Evolutionary conservation across 2,797 vertebrate genomes (phyloP), one percentile per base, ranked within the genome.

Genomic region (Sebastes kiyomatsui): DNA sequence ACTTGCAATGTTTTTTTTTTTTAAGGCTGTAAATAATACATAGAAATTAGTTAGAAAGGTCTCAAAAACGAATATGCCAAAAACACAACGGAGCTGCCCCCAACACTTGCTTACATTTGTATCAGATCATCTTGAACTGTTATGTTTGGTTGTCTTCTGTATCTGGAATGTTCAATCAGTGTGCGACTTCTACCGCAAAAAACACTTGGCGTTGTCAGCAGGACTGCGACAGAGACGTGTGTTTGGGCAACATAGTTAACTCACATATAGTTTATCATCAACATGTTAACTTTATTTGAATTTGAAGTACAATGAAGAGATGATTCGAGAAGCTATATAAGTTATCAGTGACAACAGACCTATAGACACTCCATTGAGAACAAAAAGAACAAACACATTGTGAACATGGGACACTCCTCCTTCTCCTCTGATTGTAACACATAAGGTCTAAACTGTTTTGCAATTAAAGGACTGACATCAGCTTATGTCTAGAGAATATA

Each of bases 221-320:
- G 18, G 62, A 25, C 54, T 18, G 42, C 7, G 61, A 62, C 52
- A 66, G 32, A 33, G 32, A 32, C n/a, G 23, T 18, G 55, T 3
- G 28, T n/a, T 54, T 16, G 32, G 64, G 76, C 75, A 72, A 90
- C 67, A 83, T 28, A 86, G 66, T 78, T 66, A 77, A 89, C 86
- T 90, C 86, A 81, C 81, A 55, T 79, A 13, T 81, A 14, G 67
- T 77, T 88, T 95, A 92, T 95, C 93, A 94, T 94, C 92, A 93
- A 95, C 94, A 94, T 93, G 94, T 89, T 91, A 92, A 92, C 92
- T 95, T 95, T 94, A 95, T 93, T 95, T 94, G 91, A 94, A 93
- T 91, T 94, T 95, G 92, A 95, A 95, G 93, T 95, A 95, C 94
- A 95, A 93, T 94, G 92, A 94, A 93, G 93, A 93, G 93, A 93